phyloP scores from a whole-genome alignment of 2,113 vertebrate species.

The Oreochromis aureus region DNA sequence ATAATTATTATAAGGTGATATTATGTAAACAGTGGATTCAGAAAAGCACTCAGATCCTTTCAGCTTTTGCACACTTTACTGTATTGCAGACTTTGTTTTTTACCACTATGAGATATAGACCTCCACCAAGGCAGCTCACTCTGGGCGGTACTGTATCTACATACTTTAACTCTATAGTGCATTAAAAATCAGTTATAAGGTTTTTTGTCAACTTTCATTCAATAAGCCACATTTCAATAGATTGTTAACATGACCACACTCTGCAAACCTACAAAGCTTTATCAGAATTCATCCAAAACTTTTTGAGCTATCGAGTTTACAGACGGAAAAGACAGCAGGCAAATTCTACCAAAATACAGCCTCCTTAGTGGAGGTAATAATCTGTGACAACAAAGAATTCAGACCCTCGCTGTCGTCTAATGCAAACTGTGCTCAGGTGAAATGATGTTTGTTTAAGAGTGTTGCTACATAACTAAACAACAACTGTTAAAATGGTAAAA shows the following conservation, averaged over 20 bases:
- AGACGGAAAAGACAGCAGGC: not conserved
- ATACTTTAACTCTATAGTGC: not conserved
- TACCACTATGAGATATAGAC: not conserved
- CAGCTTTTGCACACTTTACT: not conserved
- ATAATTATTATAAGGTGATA: not conserved
- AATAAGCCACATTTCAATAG: not conserved
- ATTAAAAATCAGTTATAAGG: not conserved
- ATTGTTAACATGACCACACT: not conserved
- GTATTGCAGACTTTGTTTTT: not conserved
- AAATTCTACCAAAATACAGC: not conserved
- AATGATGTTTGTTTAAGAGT: not conserved
- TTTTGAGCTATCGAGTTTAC: not conserved
- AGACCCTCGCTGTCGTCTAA: rapidly evolving
- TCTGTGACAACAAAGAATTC: not conserved
- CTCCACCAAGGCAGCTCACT: rapidly evolving
- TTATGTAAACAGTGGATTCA: rapidly evolving
- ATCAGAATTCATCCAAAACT: rapidly evolving
- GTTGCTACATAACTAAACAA: not conserved
- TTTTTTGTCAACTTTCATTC: not conserved
- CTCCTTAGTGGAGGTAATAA: not conserved
- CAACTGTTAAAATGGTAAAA: not conserved
- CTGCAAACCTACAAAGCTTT: not conserved
- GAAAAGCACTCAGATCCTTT: not conserved
- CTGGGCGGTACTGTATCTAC: not conserved
- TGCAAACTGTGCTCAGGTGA: not conserved